Evolutionary conservation across 2,113 vertebrate genomes (phyloP), one percentile per base, ranked within the genome.

Genomic region (Calidris pygmaea): DNA sequence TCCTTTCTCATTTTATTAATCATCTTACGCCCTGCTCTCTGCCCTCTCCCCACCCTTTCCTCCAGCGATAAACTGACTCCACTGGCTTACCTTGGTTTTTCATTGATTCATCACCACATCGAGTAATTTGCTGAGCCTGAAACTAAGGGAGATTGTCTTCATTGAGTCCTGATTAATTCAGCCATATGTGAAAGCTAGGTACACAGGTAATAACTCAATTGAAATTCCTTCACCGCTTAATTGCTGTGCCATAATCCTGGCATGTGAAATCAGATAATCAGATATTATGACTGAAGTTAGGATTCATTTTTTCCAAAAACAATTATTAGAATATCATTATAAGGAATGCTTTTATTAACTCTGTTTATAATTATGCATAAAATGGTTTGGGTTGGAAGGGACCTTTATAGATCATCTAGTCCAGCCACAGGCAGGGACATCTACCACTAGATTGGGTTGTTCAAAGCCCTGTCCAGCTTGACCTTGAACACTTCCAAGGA

Each of bases 101-200:
- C 79, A 67, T 60, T 90, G 92, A 87, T 92, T 95, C 56, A 87
- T 75, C 58, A 82, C 56, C 12, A 0, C 43, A 67, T 67, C 2
- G 6, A 94, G 59, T 88, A 85, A 94, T 86, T 85, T 90, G 55
- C 55, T 71, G 68, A 85, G 85, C 63, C 66, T 92, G 90, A 88
- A 95, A 93, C 43, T 78, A 43, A 88, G 48, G 65, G 65, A 86
- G 65, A 83, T 94, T 75, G 83, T 95, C 82, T 90, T 81, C 76
- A 82, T 66, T 89, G 96, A 92, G 92, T 94, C 80, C 70, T 93
- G 86, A 94, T 94, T 92, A 94, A 96, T 92, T 96, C 37, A 84
- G 81, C 56, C 2, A 0, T 81, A 89, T 84, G 65, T 87, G 90
- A 90, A 93, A 87, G 24, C 86, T 93, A 67, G 76, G 76, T 93